Conservation (phyloP, 2,888 invertebrate genomes). For the Lasiommata megera region DNA sequence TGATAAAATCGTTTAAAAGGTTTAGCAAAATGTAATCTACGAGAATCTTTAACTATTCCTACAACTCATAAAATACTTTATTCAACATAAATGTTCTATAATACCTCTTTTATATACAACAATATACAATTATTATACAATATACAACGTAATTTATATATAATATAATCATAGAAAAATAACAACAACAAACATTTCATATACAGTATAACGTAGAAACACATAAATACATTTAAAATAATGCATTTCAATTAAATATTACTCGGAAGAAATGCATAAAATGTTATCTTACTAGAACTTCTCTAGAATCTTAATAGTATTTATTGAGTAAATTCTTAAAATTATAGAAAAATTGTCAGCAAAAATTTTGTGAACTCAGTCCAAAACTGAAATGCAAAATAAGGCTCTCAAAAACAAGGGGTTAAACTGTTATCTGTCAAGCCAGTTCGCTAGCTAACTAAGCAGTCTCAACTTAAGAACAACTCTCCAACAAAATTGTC, state of each 20-base stretch:
- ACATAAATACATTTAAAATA: neutral
- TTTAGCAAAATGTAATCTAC: neutral
- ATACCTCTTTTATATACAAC: neutral
- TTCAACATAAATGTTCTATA: neutral
- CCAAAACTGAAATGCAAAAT: constrained; percentile 11
- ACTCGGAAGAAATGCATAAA: neutral
- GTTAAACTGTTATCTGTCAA: neutral
- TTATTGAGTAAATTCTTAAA: neutral
- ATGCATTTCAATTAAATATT: neutral
- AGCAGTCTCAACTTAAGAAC: constrained; percentile 18
- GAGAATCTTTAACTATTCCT: neutral
- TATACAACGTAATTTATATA: neutral
- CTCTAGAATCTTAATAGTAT: neutral
- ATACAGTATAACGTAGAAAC: neutral
- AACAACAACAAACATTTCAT: neutral
- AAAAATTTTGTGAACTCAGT: neutral
- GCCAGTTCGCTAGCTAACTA: constrained; percentile 11
- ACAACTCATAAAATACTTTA: neutral
- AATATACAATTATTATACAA: neutral
- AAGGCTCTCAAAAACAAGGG: constrained; percentile 6
- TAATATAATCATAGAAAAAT: neutral
- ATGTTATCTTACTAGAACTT: neutral
- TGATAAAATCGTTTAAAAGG: neutral
- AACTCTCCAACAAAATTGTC: constrained; percentile 6
- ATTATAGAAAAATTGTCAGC: neutral